Base-by-base conservation (phyloP, 2,888 invertebrate species). In the Stenodera caucasica region DNA sequence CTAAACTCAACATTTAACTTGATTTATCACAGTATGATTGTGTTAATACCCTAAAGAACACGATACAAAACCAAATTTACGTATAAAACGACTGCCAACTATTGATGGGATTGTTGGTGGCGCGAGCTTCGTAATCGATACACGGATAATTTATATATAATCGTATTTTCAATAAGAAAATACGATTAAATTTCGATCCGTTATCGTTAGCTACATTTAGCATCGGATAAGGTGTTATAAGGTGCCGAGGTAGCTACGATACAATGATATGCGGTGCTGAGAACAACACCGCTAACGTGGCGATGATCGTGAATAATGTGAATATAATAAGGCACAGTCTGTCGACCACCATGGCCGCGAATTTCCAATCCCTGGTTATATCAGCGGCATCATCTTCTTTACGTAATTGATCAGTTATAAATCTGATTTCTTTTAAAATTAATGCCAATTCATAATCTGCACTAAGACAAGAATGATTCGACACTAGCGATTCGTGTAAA, bases 341-440 rank as follows among this genome's bases (percentile, higher is more conserved):
- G 90, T 98, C 98, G 86, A 98, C 95, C 85, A 98, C 97, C 95
- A 97, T 96, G 84, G 97, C 97, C 83, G 97, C 97, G 86, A 97
- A 98, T 87, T 96, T 96, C 98, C 98, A 98, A 90, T 97, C 96
- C 86, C 94, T 93, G 82, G 95, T 91, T 82, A 96, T 87, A 83
- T 94, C 94, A 82, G 91, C 90, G 78, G 93, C 91, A 82, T 94
- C 92, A 83, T 98, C 97, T 81, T 96, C 95, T 83, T 92, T 92
- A 82, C 94, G 90, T 86, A 97, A 88, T 86, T 96, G 90, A 84
- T 92, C 90, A 77, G 95, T 96, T 82, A 96, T 94, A 85, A 91
- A 91, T 81, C 92, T 89, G 81, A 93, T 87, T 86, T 98, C 97
- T 84, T 95, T 94, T 77, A 97, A 88, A 81, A 98, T 97, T 82